A percentile compares a stretch with the other conserved stretches of the same genome.
Evolutionary conservation across 2,888 invertebrate species (phyloP).

Genomic region (Cremastinae sp.): DNA sequence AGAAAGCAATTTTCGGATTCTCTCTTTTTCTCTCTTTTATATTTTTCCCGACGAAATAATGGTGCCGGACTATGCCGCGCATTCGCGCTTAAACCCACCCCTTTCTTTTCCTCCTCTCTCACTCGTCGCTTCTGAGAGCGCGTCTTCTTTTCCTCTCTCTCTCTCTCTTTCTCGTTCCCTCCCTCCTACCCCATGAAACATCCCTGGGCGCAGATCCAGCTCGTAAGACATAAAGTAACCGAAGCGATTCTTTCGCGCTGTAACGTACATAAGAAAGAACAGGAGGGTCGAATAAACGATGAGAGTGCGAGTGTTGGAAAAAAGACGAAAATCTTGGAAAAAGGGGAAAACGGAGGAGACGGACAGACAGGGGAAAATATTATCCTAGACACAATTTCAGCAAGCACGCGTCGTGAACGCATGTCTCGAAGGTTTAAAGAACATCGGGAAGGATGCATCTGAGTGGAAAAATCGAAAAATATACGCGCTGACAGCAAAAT

Average conservation of each 20-base stretch:
- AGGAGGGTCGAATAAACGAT: background rate
- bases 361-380: slow-evolving; percentile 25
- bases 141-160: slow-evolving; percentile 8
- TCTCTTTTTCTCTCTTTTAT: slow-evolving; percentile 60
- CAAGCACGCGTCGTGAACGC: slow-evolving; percentile 45
- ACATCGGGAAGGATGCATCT: slow-evolving; percentile 37
- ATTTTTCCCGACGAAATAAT: slow-evolving; percentile 67
- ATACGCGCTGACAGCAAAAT: background rate
- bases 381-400: slow-evolving; percentile 39
- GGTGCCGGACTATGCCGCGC: slow-evolving; percentile 52
- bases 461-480: slow-evolving; percentile 49
- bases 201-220: slow-evolving; percentile 68
- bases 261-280: slow-evolving; percentile 16
- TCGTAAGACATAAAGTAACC: slow-evolving; percentile 67
- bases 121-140: too few species aligned
- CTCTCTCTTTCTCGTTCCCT: slow-evolving; percentile 37
- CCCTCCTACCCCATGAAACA: slow-evolving; percentile 32
- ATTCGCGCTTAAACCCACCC: slow-evolving; percentile 25
- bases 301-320: background rate
- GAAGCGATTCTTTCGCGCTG: slow-evolving; percentile 51
- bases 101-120: background rate
- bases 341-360: slow-evolving; percentile 17
- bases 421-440: slow-evolving; percentile 25
- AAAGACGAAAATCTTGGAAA: background rate
- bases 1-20: slow-evolving; percentile 69